Evolutionary conservation across 2,113 vertebrate genomes (phyloP), one percentile per base, ranked within the genome.

Genomic region (Platycercus adscitus): DNA sequence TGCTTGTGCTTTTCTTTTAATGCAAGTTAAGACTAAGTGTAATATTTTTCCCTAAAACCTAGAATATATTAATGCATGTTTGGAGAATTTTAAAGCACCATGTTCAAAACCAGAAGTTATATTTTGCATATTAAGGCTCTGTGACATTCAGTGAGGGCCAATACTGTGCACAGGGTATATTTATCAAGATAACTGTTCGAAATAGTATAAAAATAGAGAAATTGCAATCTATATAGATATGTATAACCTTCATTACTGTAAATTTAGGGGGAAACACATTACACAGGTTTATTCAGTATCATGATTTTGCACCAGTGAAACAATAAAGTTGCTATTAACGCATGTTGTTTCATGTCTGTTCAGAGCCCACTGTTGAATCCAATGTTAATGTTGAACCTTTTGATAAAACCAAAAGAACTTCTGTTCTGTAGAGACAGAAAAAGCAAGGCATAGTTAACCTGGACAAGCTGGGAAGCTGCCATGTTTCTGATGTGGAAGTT

Each of bases 241-340:
- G 98, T 98, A 98, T 98, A 98, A 98, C 97, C 97, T 97, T 97
- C 96, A 89, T 97, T 97, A 98, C 97, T 98, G 97, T 98, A 98
- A 98, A 98, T 98, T 98, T 98, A 97, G 96, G 97, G 97, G 93
- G 91, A 97, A 98, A 97, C 96, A 93, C 97, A 96, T 97, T 97
- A 95, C 97, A 98, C 94, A 66, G 88, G 95, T 96, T 97, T 96
- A 95, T 95, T 96, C 91, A 41, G 88, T 98, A 97, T 96, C 93
- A 96, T 96, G 81, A 96, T 96, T 98, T 98, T 98, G 95, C 98
- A 98, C 98, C 98, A 93, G 96, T 98, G 97, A 97, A 97, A 98
- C 96, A 98, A 98, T 98, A 98, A 98, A 98, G 95, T 98, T 98
- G 96, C 95, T 98, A 97, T 98, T 98, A 98, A 98, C 98, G 96